Conservation (phyloP, 2,797 vertebrate genomes). For the Sphenodon punctatus region DNA sequence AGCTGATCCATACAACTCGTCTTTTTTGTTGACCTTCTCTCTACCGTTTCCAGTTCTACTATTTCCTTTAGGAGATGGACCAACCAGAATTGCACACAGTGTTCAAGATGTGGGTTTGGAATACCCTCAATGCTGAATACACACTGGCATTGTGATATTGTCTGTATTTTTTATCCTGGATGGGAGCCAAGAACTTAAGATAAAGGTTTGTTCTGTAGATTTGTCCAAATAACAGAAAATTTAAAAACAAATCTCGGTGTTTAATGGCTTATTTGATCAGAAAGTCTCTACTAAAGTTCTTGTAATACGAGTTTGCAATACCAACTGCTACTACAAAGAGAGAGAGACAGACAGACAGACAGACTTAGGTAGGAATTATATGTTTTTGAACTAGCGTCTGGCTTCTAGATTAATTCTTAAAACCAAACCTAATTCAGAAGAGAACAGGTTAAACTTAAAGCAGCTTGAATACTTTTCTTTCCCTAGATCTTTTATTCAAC, state of each 20-base stretch:
- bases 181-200: too few species aligned
- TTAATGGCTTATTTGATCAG: not conserved
- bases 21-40: too few species aligned
- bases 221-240: not conserved
- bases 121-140: too few species aligned
- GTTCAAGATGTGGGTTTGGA: too few species aligned
- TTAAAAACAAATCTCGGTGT: not conserved
- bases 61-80: too few species aligned
- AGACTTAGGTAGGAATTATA: constrained; percentile 1
- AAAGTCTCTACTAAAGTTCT: not conserved
- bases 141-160: too few species aligned
- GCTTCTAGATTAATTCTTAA: constrained; percentile 11
- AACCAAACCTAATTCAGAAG: not conserved
- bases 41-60: too few species aligned
- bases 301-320: not conserved
- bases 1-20: too few species aligned
- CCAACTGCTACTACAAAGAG: not conserved
- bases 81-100: too few species aligned
- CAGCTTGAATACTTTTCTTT: not conserved
- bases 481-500: constrained; percentile 36
- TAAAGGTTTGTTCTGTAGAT: not conserved
- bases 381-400: not conserved
- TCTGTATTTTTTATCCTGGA: too few species aligned
- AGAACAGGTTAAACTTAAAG: not conserved
- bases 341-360: too few species aligned